Percentiles rank a stretch among this genome's conserved stretches.
Conservation (phyloP, 2,888 invertebrate species). For the Salticus scenicus region DNA sequence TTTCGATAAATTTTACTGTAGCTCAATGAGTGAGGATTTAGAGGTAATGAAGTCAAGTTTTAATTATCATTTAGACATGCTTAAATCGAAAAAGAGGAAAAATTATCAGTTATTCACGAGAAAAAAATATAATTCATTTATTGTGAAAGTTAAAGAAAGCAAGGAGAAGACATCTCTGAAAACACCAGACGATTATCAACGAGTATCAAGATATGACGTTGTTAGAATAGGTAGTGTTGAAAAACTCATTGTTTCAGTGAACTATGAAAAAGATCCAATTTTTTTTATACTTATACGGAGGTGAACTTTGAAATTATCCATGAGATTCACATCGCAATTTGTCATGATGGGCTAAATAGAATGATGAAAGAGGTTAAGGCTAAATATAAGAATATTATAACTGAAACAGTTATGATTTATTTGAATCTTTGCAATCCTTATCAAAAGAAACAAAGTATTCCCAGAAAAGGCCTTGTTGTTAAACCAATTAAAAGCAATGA, state of each 20-base stretch:
- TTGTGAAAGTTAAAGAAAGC: slow-evolving; percentile 16
- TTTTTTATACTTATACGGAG: slow-evolving; percentile 27
- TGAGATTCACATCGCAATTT: slow-evolving; percentile 24
- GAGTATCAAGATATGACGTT: slow-evolving; percentile 32
- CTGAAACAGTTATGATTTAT: neutral
- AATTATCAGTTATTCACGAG: slow-evolving; percentile 23
- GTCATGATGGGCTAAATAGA: neutral
- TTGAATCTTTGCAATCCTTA: neutral
- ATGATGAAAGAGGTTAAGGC: neutral
- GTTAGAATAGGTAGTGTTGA: slow-evolving; percentile 27
- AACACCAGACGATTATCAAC: slow-evolving; percentile 21
- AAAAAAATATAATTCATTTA: slow-evolving; percentile 14
- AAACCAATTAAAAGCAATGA: no score
- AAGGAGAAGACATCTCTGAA: neutral
- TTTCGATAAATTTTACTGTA: slow-evolving; percentile 17
- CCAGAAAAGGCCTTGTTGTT: no score
- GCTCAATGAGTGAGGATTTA: slow-evolving; percentile 12
- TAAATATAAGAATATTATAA: neutral
- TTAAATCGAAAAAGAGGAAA: slow-evolving; percentile 24
- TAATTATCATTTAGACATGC: slow-evolving; percentile 17
- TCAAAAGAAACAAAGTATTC: neutral
- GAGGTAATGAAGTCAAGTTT: slow-evolving; percentile 26
- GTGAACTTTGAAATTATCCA: slow-evolving; percentile 33
- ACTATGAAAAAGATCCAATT: neutral
- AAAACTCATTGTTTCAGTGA: slow-evolving; percentile 7